A percentile compares a stretch with the other conserved stretches of the same genome.
phyloP scores from a whole-genome alignment of 2,888 invertebrate species.

The Congeria kusceri region DNA sequence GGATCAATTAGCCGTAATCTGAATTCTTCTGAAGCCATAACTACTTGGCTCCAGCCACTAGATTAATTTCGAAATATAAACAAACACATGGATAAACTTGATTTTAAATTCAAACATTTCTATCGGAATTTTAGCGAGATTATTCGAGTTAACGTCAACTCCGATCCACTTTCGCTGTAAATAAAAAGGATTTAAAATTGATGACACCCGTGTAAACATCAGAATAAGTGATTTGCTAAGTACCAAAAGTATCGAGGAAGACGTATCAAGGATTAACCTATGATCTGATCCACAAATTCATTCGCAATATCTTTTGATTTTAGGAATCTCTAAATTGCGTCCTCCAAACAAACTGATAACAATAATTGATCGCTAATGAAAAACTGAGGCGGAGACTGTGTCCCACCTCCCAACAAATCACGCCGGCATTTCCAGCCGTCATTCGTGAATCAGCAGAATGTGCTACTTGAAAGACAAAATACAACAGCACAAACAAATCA shows the following conservation, averaged over 20 bases:
- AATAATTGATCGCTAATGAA: slow-evolving; percentile 30
- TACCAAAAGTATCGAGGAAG: slow-evolving; percentile 47
- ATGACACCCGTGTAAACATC: slow-evolving; percentile 53
- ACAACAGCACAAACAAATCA: too few relatives aligned
- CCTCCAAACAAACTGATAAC: slow-evolving; percentile 40
- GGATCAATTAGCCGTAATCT: slow-evolving; percentile 44
- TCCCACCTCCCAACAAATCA: neutral
- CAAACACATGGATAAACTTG: slow-evolving; percentile 63
- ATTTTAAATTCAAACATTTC: slow-evolving; percentile 64
- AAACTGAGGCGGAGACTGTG: neutral
- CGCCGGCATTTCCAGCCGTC: too few relatives aligned
- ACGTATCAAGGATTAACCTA: slow-evolving; percentile 37
- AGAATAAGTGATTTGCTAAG: slow-evolving; percentile 61
- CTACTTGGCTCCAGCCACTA: slow-evolving; percentile 31
- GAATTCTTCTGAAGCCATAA: slow-evolving; percentile 46
- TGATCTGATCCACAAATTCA: slow-evolving; percentile 30
- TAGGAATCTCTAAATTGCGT: slow-evolving; percentile 35
- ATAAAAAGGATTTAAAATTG: slow-evolving; percentile 63
- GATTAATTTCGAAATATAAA: slow-evolving; percentile 65
- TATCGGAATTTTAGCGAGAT: slow-evolving; percentile 55
- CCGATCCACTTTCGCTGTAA: slow-evolving; percentile 63
- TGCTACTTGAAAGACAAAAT: too few relatives aligned
- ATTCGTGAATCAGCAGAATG: too few relatives aligned
- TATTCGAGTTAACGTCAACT: slow-evolving; percentile 61
- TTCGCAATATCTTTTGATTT: slow-evolving; percentile 44